Evolutionary conservation across 2,113 vertebrate genomes (phyloP).

Genomic region (Carlito syrichta): DNA sequence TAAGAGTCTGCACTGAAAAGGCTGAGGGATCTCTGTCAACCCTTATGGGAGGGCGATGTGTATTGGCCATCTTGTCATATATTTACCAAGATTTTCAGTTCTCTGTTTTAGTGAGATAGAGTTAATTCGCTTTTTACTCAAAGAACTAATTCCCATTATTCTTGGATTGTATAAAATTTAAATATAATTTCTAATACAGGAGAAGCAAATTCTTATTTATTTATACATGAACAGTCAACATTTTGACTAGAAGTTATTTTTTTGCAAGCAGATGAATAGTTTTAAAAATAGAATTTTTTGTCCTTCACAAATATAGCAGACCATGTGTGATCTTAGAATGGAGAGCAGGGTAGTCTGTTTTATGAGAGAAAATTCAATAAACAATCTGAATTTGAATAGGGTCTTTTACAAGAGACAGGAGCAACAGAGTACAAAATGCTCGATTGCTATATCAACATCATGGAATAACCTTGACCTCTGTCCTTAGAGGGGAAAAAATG

Average conservation of each 20-base stretch:
- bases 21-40: background rate
- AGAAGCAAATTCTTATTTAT: background rate
- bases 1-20: background rate
- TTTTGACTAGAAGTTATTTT: conserved; percentile 43
- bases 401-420: conserved; percentile 47
- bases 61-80: background rate
- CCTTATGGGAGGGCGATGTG: background rate
- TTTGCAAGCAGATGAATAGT: conserved; percentile 5
- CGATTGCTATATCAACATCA: background rate
- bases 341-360: background rate
- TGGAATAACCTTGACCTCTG: background rate
- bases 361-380: conserved; percentile 19
- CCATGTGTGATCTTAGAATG: background rate
- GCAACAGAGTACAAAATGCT: background rate
- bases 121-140: conserved; percentile 1
- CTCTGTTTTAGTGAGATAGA: conserved; percentile 10
- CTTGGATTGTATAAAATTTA: conserved; percentile 20
- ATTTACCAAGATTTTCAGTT: background rate
- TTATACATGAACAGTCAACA: background rate
- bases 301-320: conserved; percentile 37
- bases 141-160: conserved; percentile 13
- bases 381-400: background rate
- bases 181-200: background rate
- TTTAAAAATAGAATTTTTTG: conserved; percentile 6
- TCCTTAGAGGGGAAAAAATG: background rate